Evolutionary conservation across 2,113 vertebrate species (phyloP).

Genomic region (Trogon surrucura): DNA sequence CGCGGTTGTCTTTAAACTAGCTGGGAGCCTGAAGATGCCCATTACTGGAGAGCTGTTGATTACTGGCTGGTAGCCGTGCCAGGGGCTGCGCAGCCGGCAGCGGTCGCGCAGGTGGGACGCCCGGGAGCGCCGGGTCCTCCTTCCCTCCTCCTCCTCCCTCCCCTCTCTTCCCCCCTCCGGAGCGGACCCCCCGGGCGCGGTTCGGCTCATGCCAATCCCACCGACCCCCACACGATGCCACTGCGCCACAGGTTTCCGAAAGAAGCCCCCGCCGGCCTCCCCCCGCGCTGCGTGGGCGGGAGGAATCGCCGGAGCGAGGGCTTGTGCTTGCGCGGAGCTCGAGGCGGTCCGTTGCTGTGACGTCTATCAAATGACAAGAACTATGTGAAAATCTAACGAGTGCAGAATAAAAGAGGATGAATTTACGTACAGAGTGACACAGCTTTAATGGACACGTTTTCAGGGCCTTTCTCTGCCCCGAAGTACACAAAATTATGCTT

Average conservation of each 20-base stretch:
- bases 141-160: too few species aligned
- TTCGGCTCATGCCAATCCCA: neutral
- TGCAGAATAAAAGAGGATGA: neutral
- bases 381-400: neutral
- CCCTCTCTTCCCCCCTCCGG: too few species aligned
- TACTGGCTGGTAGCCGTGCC: too few species aligned
- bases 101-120: neutral
- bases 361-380: neutral
- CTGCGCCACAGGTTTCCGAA: fast-evolving
- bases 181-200: fast-evolving
- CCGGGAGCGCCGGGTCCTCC: neutral
- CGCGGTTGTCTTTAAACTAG: neutral
- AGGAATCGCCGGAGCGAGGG: too few species aligned
- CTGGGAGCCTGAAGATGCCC: fast-evolving
- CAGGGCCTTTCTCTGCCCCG: neutral
- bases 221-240: neutral
- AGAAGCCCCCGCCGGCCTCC: fast-evolving
- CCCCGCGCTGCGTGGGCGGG: too few species aligned
- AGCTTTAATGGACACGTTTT: neutral
- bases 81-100: neutral
- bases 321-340: neutral
- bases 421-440: neutral
- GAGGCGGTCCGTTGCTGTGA: neutral
- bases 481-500: neutral
- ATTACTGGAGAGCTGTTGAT: neutral